Base-by-base conservation (phyloP, 30 jellyfish, hydroid and myxozoan species). In the Cassiopea andromeda region DNA sequence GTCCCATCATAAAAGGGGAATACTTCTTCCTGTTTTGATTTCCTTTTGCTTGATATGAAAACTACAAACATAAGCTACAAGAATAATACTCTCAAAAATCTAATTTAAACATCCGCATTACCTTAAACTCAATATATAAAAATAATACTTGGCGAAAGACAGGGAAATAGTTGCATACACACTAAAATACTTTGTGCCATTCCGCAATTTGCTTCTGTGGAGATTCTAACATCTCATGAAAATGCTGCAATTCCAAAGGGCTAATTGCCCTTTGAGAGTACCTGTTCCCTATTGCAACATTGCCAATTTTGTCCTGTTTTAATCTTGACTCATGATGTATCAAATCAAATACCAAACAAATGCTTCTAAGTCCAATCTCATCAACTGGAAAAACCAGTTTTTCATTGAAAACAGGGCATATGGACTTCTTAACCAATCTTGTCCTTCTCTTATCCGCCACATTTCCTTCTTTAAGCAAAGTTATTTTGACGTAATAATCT, bases 391-490 rank as follows among this genome's bases (percentile, higher is more conserved):
- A 94, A 4, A 90, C 95, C 16, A 94, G 91, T 58, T 81, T 90
- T 60, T 94, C 98, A 61, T 94, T 94, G 92, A 94, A 94, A n/a
- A 85, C 97, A n/a, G 98, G 98, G 87, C 98, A 81, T n/a, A 80
- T 57, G 16, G 88, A 77, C 73, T 91, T 94, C 81, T 94, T 94
- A 18, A 81, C 89, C 59, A 94, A 92, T 46, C 89, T 83, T 1
- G 98, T 94, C 68, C 98, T 60, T 48, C 98, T 93, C 77, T 94
- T 94, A 85, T 94, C 98, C 74, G 87, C 77, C 38, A 94, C 77
- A 44, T 50, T 60, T 19, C 96, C 96, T 60, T 90, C 86, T 45
- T 91, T 78, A 60, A 93, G 70, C 83, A 94, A 75, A 2, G 97
- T 90, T 46, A 94, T 94, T 88, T 94, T 94, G 46, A 94, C 97